Evolutionary conservation across 2,888 invertebrate species (phyloP), one percentile per base, ranked within the genome.

Genomic region (Laspeyria flexula): DNA sequence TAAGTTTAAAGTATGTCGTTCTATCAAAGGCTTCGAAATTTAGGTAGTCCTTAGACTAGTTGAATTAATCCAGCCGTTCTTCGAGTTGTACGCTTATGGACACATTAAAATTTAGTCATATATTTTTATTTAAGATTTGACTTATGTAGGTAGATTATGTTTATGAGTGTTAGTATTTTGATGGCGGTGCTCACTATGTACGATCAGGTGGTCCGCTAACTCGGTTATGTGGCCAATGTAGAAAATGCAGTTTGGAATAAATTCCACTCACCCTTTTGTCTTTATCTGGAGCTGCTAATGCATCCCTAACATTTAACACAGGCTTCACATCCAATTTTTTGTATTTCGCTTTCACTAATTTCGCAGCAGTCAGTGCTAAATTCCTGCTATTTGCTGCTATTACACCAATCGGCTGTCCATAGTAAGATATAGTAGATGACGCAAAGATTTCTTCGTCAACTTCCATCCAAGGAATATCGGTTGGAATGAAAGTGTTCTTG

Each of bases 401-500:
- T 0, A 97, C 73, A 0, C 96, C 97, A 3, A 97, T 73, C 0
- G 97, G 95, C 72, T 97, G 97, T 0, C 96, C 95, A 55, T 95
- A 94, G 77, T 94, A 96, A 10, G 85, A 76, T 0, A 96, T 69
- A 0, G 85, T 82, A 7, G 91, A 93, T 45, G 90, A 90, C 38
- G 93, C 94, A 31, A 94, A 83, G 12, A 94, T 81, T 65, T 94
- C 93, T 69, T 94, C 94, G 0, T 65, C 82, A 12, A 39, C 71
- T 23, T 47, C 79, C 69, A 64, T 86, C 79, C 75, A 92, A 2
- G 81, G 92, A 0, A 86, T 75, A 0, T 78, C 75, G 0, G 60
- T 55, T 0, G 92, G 83, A 1, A 92, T 91, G 67, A 94, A 95
- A 13, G 83, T 80, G 78, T 97, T 96, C 49, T 83, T 86, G 0